Base-by-base conservation (phyloP, 2,797 vertebrate genomes). In the Rhynchonycteris naso region DNA sequence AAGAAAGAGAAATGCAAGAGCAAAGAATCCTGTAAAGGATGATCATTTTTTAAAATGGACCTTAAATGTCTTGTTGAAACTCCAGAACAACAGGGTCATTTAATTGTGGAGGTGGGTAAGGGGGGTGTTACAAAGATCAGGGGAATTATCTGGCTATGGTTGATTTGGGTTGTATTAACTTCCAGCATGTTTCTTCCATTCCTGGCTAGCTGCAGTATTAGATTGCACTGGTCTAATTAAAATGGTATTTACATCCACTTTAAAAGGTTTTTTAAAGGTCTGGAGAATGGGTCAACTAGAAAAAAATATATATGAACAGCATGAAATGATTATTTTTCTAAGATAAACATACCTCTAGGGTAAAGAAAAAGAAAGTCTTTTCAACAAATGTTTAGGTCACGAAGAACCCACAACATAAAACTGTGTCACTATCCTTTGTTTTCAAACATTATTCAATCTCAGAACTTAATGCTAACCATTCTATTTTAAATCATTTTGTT, bases 1-100 rank as follows among this genome's bases (percentile, higher is more conserved):
- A 98, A 98, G 98, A 98, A 97, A 98, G 97, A 97, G 97, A 98
- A 98, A 98, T 95, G 95, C 96, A 96, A 93, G 96, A 97, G 97
- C 93, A 97, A 97, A 97, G 92, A 98, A 92, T 96, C 97, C 94
- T 75, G 75, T 93, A 95, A 97, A 97, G 94, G 96, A 96, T 28
- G 95, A 96, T 93, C 89, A 71, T 93, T 98, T 95, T 97, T 96
- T 87, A 33, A 97, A 97, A 94, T 90, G 95, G 93, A 89, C 92
- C 95, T 96, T 97, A 94, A 95, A 90, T 88, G 84, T 97, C 98
- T 98, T 96, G 81, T 97, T 97, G 95, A 97, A 97, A 97, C 89
- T 97, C 81, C 72, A 74, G 81, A 89, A 98, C 95, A 98, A 30
- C 65, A 96, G 71, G 95, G 93, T 90, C 95, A 97, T 97, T 98